These are phyloP conservation scores for Hypocryptadius cinnamomeus DNA, from an alignment of 2,113 vertebrate genomes.

Conservation along the genomic window DNA sequence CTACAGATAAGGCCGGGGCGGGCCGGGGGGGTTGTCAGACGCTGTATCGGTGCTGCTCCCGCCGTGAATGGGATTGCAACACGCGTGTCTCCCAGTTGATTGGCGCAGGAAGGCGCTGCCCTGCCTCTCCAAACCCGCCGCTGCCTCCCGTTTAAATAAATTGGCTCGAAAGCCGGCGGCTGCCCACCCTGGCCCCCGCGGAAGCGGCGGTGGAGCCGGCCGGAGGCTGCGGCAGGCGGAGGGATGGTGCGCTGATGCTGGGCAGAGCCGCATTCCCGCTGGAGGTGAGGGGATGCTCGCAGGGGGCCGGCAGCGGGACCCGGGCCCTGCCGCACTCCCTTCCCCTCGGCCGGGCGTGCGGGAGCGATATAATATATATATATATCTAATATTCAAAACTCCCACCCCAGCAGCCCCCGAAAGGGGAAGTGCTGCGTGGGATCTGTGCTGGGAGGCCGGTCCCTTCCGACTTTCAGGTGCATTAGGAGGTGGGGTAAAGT, in stretches of 20 bases:
- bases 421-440: neutral
- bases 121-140: slow-evolving; percentile 30
- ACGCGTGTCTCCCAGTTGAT: slow-evolving; percentile 30
- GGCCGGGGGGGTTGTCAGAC: neutral
- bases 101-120: slow-evolving; percentile 19
- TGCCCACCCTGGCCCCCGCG: slow-evolving; percentile 1
- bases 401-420: neutral
- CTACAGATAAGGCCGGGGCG: neutral
- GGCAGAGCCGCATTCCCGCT: slow-evolving; percentile 52
- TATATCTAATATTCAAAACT: neutral
- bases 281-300: slow-evolving; percentile 63
- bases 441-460: neutral
- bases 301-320: neutral
- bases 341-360: neutral
- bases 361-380: neutral
- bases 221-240: slow-evolving; percentile 9
- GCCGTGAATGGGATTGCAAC: slow-evolving; percentile 10
- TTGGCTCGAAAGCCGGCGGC: slow-evolving; percentile 12
- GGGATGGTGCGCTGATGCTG: slow-evolving; percentile 56
- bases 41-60: slow-evolving; percentile 3
- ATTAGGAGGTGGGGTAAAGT: neutral
- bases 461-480: slow-evolving; percentile 26
- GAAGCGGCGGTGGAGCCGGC: neutral
- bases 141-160: slow-evolving; percentile 48
- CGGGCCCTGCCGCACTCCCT: neutral